phyloP scores from a whole-genome alignment of 2,888 invertebrate genomes.

The Lycaena phlaeas region DNA sequence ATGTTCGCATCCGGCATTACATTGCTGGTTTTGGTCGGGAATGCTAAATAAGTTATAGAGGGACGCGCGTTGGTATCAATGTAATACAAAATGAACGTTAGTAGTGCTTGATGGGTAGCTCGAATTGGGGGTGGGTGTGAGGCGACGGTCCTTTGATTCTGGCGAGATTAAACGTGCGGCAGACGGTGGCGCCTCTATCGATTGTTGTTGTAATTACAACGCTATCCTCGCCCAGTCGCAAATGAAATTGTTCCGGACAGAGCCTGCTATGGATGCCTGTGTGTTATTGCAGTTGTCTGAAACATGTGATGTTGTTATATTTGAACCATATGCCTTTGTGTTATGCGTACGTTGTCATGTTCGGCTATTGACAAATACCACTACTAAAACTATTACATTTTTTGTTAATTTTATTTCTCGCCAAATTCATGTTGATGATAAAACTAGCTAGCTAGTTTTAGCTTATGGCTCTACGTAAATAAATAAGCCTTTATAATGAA shows the following conservation, averaged over 20 bases:
- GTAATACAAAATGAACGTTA: slow-evolving; percentile 19
- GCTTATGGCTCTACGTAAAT: no score
- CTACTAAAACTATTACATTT: slow-evolving; percentile 1
- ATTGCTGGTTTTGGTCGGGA: slow-evolving; percentile 25
- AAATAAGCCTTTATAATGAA: no score
- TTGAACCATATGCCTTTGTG: slow-evolving; percentile 17
- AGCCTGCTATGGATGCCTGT: slow-evolving; percentile 62
- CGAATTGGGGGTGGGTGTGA: slow-evolving; percentile 52
- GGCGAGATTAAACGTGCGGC: slow-evolving; percentile 72
- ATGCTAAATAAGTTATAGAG: background rate
- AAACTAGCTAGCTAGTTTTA: no score
- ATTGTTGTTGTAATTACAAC: slow-evolving; percentile 74
- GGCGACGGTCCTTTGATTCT: slow-evolving; percentile 70
- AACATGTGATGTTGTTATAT: slow-evolving; percentile 22
- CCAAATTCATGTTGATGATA: background rate
- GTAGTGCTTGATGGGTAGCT: slow-evolving; percentile 36
- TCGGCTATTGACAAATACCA: slow-evolving; percentile 9
- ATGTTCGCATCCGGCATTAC: slow-evolving; percentile 20
- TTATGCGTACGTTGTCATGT: slow-evolving; percentile 12
- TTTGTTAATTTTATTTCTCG: background rate
- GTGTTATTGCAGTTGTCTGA: slow-evolving; percentile 48
- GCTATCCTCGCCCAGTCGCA: slow-evolving; percentile 71
- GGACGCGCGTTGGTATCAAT: slow-evolving; percentile 30
- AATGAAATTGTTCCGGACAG: slow-evolving; percentile 72
- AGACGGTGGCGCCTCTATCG: slow-evolving; percentile 73